Evolutionary conservation across 2,113 vertebrate genomes (phyloP).

Genomic region (Chamaetylas fuelleborni): DNA sequence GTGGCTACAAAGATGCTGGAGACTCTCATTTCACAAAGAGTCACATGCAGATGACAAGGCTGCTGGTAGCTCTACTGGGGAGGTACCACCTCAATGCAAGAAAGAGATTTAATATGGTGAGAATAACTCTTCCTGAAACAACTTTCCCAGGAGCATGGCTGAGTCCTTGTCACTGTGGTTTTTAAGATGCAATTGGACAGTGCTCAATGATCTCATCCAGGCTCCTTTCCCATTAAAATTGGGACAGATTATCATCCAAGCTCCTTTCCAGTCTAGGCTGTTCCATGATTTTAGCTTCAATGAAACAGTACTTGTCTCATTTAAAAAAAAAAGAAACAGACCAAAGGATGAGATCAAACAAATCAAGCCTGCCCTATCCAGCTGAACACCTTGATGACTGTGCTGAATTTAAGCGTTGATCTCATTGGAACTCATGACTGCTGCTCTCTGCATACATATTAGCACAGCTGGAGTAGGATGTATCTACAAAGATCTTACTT

Average conservation of each 20-base stretch:
- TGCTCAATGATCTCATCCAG: not conserved
- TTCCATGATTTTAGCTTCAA: not conserved
- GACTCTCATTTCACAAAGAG: not conserved
- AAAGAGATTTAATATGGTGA: too few relatives aligned
- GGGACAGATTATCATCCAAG: not conserved
- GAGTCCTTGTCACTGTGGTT: fast-evolving
- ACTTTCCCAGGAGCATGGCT: not conserved
- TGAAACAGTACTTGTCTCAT: not conserved
- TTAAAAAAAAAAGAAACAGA: not conserved
- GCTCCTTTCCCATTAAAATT: not conserved
- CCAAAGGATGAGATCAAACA: not conserved
- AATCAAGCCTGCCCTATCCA: not conserved
- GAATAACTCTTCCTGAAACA: not conserved
- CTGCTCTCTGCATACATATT: not conserved
- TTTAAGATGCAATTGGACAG: not conserved
- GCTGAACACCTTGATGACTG: not conserved
- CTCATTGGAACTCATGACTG: not conserved
- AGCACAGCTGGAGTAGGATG: not conserved
- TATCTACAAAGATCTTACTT: not conserved
- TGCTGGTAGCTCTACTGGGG: fast-evolving
- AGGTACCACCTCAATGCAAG: not conserved
- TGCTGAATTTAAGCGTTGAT: not conserved
- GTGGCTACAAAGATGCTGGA: not conserved
- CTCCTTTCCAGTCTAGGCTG: not conserved
- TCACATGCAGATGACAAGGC: not conserved